These are phyloP conservation scores for Pollenia labialis DNA, from an alignment of 2,888 invertebrate genomes.

Conservation along the genomic window DNA sequence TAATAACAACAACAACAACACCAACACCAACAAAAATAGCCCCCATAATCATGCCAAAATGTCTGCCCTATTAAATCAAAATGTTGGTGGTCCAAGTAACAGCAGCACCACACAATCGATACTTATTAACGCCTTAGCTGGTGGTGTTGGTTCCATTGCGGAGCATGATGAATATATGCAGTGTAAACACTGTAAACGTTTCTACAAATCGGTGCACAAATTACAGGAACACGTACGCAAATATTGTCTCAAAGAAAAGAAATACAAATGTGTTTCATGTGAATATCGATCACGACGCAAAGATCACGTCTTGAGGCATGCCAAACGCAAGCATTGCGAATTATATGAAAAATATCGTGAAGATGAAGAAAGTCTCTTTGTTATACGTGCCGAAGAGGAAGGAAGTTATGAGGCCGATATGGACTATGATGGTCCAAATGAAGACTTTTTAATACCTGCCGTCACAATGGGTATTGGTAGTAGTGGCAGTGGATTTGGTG, in stretches of 20 bases:
- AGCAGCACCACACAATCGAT: slow-evolving; percentile 40
- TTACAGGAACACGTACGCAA: slow-evolving; percentile 83
- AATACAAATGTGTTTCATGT: slow-evolving; percentile 83
- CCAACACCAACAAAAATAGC: slow-evolving; percentile 41
- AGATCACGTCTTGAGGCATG: slow-evolving; percentile 83
- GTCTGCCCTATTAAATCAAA: slow-evolving; percentile 9
- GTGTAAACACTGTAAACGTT: slow-evolving; percentile 83
- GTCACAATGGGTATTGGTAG: slow-evolving; percentile 66
- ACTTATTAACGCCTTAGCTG: slow-evolving; percentile 61
- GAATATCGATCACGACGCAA: slow-evolving; percentile 83
- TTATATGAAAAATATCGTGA: slow-evolving; percentile 79
- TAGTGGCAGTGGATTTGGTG: slow-evolving; percentile 57
- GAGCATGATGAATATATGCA: slow-evolving; percentile 80
- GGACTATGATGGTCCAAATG: slow-evolving; percentile 65
- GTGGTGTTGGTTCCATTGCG: slow-evolving; percentile 51
- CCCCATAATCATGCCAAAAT: slow-evolving; percentile 26
- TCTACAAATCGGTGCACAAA: slow-evolving; percentile 82
- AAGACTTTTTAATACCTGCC: slow-evolving; percentile 66
- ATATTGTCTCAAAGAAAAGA: slow-evolving; percentile 83
- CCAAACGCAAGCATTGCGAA: slow-evolving; percentile 82
- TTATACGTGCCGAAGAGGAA: slow-evolving; percentile 82
- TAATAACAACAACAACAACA: slow-evolving; percentile 21
- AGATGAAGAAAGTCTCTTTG: slow-evolving; percentile 80
- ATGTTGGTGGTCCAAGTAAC: slow-evolving; percentile 27
- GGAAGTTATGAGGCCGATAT: slow-evolving; percentile 64